Evolutionary conservation across 2,113 vertebrate genomes (phyloP), one percentile per base, ranked within the genome.

Genomic region (Ptyas mucosa): DNA sequence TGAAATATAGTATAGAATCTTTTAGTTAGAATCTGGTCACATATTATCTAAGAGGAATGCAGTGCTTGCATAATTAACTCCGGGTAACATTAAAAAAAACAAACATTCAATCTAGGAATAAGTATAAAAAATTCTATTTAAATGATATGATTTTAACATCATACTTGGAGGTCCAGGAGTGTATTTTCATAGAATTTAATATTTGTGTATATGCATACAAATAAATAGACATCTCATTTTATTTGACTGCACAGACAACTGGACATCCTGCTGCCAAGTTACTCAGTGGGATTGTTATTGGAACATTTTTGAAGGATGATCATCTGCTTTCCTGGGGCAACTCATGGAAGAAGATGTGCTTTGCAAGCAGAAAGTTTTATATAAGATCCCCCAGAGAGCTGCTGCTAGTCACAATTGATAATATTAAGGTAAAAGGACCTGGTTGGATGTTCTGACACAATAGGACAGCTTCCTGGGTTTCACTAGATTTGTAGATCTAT

Each of bases 191-290:
- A 91, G 95, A 95, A 96, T 69, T 95, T 96, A 93, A 96, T 96
- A 95, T 96, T 95, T 95, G 96, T 95, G 95, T 95, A 91, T 64
- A 92, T 93, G 54, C 89, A 85, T 95, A 94, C 94, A 96, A 94
- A 93, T 96, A 96, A 96, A 97, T 85, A 96, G 94, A 96, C 39
- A 96, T 96, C 96, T 96, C 93, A 18, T 91, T 96, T 96, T 97
- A 94, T 96, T 91, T 96, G 96, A 94, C 96, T 96, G 95, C 96
- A 96, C 94, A 92, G 95, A 93, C 93, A 96, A 96, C 93, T 93
- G 75, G 91, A 94, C 91, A n/a, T 0, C 11, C 1, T 9, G 53
- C 89, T 92, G 88, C 89, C 94, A 87, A 93, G 81, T 53, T 0
- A 4, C 94, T 57, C 91, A 75, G 5, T 96, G 1, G 94, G 21